Evolutionary conservation across 1,140 invertebrate species (phyloP).

Genomic region (Caenorhabditis latens): DNA sequence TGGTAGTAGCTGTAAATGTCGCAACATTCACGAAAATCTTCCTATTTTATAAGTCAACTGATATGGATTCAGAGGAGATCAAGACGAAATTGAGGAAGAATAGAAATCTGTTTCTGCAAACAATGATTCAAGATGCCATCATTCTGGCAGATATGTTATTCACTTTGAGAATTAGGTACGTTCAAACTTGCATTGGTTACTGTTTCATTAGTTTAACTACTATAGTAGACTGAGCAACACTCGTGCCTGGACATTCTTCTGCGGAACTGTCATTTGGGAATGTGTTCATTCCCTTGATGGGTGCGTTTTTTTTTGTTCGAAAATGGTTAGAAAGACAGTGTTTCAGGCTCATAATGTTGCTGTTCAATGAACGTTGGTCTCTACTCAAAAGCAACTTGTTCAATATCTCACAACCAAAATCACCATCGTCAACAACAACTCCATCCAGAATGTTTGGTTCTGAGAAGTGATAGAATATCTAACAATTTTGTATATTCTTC

Average conservation of each 20-base stretch:
- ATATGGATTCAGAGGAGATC: not conserved
- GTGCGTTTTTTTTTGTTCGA: not conserved
- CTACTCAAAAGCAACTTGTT: not conserved
- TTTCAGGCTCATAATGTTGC: not conserved
- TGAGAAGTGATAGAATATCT: not conserved
- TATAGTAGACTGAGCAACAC: not conserved
- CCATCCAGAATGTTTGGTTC: not conserved
- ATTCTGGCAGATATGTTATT: not conserved
- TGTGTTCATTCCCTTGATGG: conserved; percentile 16
- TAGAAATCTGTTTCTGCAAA: not conserved
- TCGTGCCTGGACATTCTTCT: not conserved
- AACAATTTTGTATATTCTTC: too few species aligned
- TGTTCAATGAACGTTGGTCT: not conserved
- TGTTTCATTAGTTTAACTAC: not conserved
- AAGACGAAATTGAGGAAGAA: not conserved
- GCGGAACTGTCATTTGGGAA: conserved; percentile 34
- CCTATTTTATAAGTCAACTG: conserved; percentile 25
- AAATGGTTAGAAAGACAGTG: not conserved
- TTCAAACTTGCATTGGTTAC: not conserved
- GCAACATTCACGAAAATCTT: conserved; percentile 15
- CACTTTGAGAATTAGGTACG: not conserved
- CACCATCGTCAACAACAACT: not conserved
- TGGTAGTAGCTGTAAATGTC: not conserved
- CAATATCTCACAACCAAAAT: not conserved
- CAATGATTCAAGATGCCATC: conserved; percentile 1